Conservation (phyloP, 2,797 vertebrate genomes). For the Myotis myotis region DNA sequence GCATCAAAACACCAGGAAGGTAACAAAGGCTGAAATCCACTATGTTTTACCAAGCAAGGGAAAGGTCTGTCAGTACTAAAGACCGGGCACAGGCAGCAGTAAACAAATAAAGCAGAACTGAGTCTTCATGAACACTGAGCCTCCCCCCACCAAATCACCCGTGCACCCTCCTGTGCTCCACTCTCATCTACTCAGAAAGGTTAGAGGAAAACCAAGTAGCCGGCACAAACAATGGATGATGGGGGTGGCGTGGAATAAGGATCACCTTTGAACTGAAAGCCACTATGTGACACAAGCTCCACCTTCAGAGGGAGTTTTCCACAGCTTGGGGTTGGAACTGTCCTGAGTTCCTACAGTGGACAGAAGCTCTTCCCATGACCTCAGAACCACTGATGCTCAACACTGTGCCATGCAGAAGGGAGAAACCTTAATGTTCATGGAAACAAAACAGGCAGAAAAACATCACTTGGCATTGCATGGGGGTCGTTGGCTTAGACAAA, state of each 20-base stretch:
- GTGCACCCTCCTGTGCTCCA: not conserved
- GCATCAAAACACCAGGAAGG: not conserved
- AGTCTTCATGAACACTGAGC: conserved; percentile 52
- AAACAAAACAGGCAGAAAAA: not conserved
- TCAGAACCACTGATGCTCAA: not conserved
- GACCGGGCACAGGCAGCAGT: not conserved
- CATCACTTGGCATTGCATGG: not conserved
- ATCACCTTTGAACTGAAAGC: conserved; percentile 48
- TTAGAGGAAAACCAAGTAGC: not conserved
- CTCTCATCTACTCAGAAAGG: conserved; percentile 31
- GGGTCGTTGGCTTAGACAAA: not conserved
- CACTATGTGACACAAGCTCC: not conserved
- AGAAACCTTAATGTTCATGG: not conserved
- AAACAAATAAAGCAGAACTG: conserved; percentile 56
- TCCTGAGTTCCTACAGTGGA: not conserved
- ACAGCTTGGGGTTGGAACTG: not conserved
- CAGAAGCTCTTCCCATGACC: not conserved
- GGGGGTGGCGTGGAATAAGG: not conserved
- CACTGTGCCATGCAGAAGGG: not conserved
- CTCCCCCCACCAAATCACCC: too few relatives aligned
- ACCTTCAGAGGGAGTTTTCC: not conserved
- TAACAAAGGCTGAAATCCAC: conserved; percentile 42
- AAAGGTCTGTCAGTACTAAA: conserved; percentile 64
- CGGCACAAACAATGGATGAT: conserved; percentile 51
- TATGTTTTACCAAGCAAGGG: conserved; percentile 51